A percentile compares a stretch with the other conserved stretches of the same genome.
Evolutionary conservation across 2,888 invertebrate species (phyloP).

Genomic region (Euclidia mi): DNA sequence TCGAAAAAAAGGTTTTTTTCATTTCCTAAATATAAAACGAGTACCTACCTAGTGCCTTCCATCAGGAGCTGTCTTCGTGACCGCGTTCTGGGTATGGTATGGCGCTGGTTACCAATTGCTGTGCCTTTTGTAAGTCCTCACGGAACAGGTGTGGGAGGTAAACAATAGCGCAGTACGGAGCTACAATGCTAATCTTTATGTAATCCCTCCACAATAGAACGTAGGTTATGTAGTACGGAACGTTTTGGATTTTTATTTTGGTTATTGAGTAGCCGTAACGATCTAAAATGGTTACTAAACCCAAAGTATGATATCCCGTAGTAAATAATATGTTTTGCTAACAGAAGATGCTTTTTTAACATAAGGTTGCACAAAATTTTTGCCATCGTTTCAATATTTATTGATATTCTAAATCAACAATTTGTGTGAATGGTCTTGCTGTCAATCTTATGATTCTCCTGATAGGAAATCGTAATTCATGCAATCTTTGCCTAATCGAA

Average conservation of each 20-base stretch:
- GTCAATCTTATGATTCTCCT: too few relatives aligned
- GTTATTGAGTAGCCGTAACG: neutral
- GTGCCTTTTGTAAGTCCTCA: conserved; percentile 60
- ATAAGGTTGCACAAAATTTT: too few relatives aligned
- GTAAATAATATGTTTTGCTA: too few relatives aligned
- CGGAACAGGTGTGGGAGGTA: conserved; percentile 41
- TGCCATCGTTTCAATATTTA: too few relatives aligned
- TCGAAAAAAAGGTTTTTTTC: too few relatives aligned
- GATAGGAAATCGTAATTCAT: too few relatives aligned
- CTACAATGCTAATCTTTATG: conserved; percentile 41
- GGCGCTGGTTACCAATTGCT: conserved; percentile 18
- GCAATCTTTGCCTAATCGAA: too few relatives aligned
- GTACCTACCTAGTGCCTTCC: conserved; percentile 20
- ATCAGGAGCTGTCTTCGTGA: conserved; percentile 15
- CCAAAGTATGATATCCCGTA: too few relatives aligned
- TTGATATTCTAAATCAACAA: too few relatives aligned
- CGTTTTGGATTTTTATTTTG: conserved; percentile 6
- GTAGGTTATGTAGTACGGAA: conserved; percentile 25
- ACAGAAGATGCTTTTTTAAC: too few relatives aligned
- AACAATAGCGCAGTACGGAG: conserved; percentile 44
- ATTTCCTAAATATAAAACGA: neutral
- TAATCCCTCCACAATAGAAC: conserved; percentile 55
- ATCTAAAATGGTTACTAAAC: too few relatives aligned
- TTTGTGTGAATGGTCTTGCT: too few relatives aligned
- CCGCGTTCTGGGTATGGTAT: conserved; percentile 23